Conservation (phyloP, 2,113 vertebrate species). For the Hassar affinis region DNA sequence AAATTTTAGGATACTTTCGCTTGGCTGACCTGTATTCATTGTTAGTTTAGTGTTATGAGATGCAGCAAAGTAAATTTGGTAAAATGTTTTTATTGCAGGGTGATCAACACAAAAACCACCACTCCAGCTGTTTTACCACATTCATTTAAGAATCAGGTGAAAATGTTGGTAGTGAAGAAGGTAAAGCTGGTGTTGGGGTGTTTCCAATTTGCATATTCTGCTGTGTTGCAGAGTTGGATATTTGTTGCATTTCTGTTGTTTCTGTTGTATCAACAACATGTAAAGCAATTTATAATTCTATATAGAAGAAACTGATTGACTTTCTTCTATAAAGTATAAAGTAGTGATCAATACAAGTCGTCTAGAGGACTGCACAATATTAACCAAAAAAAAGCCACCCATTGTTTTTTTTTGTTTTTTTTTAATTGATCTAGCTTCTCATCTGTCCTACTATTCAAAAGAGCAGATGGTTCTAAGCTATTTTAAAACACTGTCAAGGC, state of each 20-base stretch:
- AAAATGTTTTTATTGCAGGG: background rate
- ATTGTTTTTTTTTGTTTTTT: background rate
- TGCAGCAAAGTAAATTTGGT: background rate
- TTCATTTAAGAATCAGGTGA: background rate
- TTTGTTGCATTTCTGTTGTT: too few relatives aligned
- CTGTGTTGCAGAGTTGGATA: too few relatives aligned
- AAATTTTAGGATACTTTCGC: background rate
- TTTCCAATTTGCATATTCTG: background rate
- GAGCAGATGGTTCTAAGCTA: background rate
- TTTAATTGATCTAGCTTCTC: background rate
- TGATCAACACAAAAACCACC: background rate
- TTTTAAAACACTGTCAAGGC: constrained; percentile 8
- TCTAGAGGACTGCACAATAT: background rate
- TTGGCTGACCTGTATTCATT: background rate
- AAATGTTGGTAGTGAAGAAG: background rate
- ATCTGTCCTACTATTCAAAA: background rate
- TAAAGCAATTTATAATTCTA: background rate
- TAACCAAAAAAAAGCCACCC: background rate
- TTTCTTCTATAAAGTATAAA: background rate
- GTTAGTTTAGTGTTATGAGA: background rate
- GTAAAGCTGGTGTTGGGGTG: background rate
- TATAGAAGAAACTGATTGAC: background rate
- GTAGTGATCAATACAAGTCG: background rate
- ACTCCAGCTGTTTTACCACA: background rate
- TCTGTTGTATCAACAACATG: background rate